Conservation (phyloP, 2,888 invertebrate genomes). For the Yponomeuta sedellus region DNA sequence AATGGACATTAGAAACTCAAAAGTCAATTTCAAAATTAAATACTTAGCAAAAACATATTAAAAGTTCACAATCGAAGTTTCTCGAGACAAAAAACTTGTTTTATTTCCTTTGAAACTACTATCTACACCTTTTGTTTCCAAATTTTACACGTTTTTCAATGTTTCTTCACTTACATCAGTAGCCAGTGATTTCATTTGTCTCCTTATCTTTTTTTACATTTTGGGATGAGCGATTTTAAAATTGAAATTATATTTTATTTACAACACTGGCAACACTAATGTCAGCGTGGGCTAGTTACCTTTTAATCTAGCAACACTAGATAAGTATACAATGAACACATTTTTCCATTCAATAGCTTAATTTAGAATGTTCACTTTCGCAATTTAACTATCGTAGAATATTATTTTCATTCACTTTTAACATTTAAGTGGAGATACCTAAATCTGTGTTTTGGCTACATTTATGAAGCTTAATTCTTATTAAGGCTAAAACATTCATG, state of each 20-base stretch:
- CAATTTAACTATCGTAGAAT: not conserved
- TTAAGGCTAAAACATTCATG: not conserved
- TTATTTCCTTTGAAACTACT: not conserved
- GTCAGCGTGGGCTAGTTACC: not conserved
- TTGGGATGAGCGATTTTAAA: not conserved
- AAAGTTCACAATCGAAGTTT: not conserved
- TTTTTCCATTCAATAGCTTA: conserved; percentile 22
- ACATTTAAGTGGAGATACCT: not conserved
- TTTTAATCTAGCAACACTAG: conserved; percentile 58
- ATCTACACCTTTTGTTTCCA: not conserved
- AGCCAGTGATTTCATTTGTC: not conserved
- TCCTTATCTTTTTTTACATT: conserved; percentile 6
- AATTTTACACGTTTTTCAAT: not conserved
- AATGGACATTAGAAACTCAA: not conserved
- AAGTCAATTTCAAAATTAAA: conserved; percentile 1
- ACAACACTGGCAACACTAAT: conserved; percentile 3
- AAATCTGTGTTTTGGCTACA: not conserved
- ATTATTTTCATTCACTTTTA: not conserved
- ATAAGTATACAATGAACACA: conserved; percentile 59
- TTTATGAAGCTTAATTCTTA: not conserved
- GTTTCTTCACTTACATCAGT: not conserved
- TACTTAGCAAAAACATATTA: not conserved
- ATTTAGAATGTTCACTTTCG: not conserved
- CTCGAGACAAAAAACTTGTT: not conserved
- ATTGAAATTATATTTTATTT: not conserved